Base-by-base conservation (phyloP, 2,888 invertebrate species). In the Achlya flavicornis region DNA sequence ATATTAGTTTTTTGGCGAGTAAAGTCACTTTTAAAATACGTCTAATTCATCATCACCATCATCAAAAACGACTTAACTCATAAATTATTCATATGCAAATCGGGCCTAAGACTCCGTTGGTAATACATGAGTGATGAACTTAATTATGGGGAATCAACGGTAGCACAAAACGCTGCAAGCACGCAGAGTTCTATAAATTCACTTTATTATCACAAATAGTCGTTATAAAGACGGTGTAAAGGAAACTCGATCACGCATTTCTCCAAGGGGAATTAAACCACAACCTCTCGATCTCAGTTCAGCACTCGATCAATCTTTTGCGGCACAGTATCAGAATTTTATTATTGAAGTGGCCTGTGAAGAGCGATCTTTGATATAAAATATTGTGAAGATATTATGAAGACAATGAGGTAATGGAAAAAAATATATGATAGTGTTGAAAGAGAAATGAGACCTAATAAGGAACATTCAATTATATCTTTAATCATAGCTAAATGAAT, bases 291-390 rank as follows among this genome's bases (percentile, higher is more conserved):
- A 53, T 19, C 53, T 59, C 64, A 67, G 65, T 65, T 66, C 62
- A 61, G 66, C 66, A 64, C 63, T 67, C 68, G 61, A 53, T 53
- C 53, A 53, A 53, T 53, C 53, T 53, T 53, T 53, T 19, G 19
- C 19, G 19, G 53, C 19, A 19, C 8, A 14, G 5, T 48, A 53
- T 19, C 8, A 53, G n/a, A 53, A 53, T n/a, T 19, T 19, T 53
- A 48, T 48, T 48, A 53, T 53, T 19, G 19, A 53, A 10, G 53
- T 19, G 2, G 10, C 10, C 19, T 10, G 16, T 16, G 48, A 48
- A 16, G 16, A 48, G 3, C 5, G 5, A 48, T 48, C 8, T 48
- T 16, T 8, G 16, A 48, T 48, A 16, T 48, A 4, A 16, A 16
- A 48, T 48, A 38, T 38, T 8, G 10, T 26, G 26, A 26, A 26